Percentiles rank a stretch among this genome's conserved stretches.
Evolutionary conservation across 1,140 invertebrate genomes (phyloP).

Genomic region (Papilio xuthus): DNA sequence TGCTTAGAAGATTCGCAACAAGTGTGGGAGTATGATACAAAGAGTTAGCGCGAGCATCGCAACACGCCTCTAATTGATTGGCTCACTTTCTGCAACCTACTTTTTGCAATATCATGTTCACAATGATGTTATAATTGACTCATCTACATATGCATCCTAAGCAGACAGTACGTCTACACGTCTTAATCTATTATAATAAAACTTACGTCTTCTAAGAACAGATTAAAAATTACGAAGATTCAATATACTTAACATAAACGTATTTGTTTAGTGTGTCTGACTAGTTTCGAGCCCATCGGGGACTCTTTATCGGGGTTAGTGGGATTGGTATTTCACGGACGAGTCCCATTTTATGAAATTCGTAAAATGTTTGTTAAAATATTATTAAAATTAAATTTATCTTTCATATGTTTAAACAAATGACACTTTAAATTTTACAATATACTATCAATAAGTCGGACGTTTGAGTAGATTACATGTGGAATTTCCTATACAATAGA

Average conservation of each 20-base stretch:
- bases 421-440: background rate
- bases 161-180: background rate
- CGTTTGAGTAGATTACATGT: background rate
- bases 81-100: constrained; percentile 59
- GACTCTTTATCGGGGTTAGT: too few relatives aligned
- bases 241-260: too few relatives aligned
- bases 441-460: background rate
- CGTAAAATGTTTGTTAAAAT: too few relatives aligned
- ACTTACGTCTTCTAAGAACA: background rate
- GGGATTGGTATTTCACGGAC: too few relatives aligned
- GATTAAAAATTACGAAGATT: too few relatives aligned
- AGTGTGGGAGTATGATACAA: constrained; percentile 56
- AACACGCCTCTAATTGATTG: constrained; percentile 62
- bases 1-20: constrained; percentile 51
- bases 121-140: constrained; percentile 42
- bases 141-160: background rate
- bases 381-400: too few relatives aligned
- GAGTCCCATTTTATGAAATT: too few relatives aligned
- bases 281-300: too few relatives aligned
- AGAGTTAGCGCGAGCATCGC: constrained; percentile 44
- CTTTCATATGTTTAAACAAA: background rate
- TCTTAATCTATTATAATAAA: too few relatives aligned
- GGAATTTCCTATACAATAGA: background rate
- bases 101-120: constrained; percentile 46
- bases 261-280: too few relatives aligned